These are phyloP conservation scores for Coelopa frigida DNA, from an alignment of 1,140 invertebrate species.

Conservation along the genomic window DNA sequence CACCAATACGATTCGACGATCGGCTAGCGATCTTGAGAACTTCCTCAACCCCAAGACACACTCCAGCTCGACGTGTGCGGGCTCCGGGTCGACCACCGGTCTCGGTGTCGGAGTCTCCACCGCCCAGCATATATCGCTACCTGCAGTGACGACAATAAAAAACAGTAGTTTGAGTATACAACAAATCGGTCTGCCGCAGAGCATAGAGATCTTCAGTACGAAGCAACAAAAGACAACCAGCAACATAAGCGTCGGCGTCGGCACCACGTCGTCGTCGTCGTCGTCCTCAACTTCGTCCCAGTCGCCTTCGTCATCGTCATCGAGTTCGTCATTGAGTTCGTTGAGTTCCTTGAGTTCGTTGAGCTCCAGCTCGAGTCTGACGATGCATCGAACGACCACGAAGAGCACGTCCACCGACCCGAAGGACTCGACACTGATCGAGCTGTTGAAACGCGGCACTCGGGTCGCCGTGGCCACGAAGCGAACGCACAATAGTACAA, in stretches of 20 bases:
- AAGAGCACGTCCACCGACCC: constrained; percentile 31
- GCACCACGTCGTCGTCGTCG: neutral
- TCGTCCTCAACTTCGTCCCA: neutral
- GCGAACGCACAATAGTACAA: constrained; percentile 19
- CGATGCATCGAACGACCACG: constrained; percentile 19
- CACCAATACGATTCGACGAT: constrained; percentile 28
- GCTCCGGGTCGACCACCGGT: constrained; percentile 15
- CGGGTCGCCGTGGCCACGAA: constrained; percentile 58
- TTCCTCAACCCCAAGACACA: constrained; percentile 36
- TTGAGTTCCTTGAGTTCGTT: constrained; percentile 30
- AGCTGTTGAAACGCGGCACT: constrained; percentile 58
- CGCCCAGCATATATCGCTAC: constrained; percentile 20
- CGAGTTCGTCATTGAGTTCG: too few relatives aligned
- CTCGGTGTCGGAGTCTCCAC: too few relatives aligned
- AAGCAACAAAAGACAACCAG: constrained; percentile 15
- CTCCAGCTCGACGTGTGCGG: neutral
- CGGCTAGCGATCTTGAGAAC: constrained; percentile 38
- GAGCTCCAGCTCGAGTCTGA: constrained; percentile 15
- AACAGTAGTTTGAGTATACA: constrained; percentile 29
- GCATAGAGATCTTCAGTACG: constrained; percentile 39
- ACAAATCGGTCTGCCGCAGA: constrained; percentile 37
- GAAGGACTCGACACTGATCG: constrained; percentile 53
- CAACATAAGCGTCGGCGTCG: constrained; percentile 8
- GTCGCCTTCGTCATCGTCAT: too few relatives aligned
- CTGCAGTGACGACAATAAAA: constrained; percentile 35